These are phyloP conservation scores for Paragorgia papillata DNA, from an alignment of 92 coral and sea anemone genomes.

Conservation along the genomic window DNA sequence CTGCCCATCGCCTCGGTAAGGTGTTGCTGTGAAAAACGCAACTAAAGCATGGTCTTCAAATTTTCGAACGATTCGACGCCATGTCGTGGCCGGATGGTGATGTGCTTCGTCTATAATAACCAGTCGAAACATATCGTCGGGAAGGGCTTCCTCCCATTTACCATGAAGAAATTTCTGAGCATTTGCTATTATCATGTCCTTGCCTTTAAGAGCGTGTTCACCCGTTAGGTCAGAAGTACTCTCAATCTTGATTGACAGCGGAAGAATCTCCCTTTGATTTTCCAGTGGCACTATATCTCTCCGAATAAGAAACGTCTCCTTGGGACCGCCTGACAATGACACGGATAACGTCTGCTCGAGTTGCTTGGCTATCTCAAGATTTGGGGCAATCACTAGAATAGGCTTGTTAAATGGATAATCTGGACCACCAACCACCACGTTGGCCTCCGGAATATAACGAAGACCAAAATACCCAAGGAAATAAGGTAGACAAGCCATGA, in stretches of 20 bases:
- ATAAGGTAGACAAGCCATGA: slow-evolving; percentile 62
- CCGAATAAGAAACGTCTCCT: slow-evolving; percentile 46
- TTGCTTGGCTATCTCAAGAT: slow-evolving; percentile 31
- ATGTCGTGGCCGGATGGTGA: slow-evolving; percentile 47
- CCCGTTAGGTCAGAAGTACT: neutral
- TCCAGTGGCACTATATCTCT: slow-evolving; percentile 32
- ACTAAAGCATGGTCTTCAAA: slow-evolving; percentile 29
- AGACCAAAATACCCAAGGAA: slow-evolving; percentile 31
- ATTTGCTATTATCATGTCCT: slow-evolving; percentile 49
- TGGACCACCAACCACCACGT: neutral
- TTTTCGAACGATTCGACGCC: slow-evolving; percentile 36
- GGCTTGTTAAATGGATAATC: slow-evolving; percentile 41
- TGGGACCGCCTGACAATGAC: neutral
- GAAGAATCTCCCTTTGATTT: slow-evolving; percentile 6
- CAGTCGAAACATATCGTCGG: slow-evolving; percentile 33
- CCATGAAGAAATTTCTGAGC: slow-evolving; percentile 45
- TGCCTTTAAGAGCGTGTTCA: neutral
- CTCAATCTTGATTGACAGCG: slow-evolving; percentile 18
- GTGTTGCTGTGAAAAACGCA: slow-evolving; percentile 59
- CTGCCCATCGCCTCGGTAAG: slow-evolving; percentile 42
- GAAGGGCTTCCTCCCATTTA: slow-evolving; percentile 39
- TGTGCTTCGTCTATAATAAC: slow-evolving; percentile 60
- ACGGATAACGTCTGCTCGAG: slow-evolving; percentile 22
- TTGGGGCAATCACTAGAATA: slow-evolving; percentile 55
- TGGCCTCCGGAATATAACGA: no score